Evolutionary conservation across 1,140 invertebrate species (phyloP).

Genomic region (Cotesia chilonis): DNA sequence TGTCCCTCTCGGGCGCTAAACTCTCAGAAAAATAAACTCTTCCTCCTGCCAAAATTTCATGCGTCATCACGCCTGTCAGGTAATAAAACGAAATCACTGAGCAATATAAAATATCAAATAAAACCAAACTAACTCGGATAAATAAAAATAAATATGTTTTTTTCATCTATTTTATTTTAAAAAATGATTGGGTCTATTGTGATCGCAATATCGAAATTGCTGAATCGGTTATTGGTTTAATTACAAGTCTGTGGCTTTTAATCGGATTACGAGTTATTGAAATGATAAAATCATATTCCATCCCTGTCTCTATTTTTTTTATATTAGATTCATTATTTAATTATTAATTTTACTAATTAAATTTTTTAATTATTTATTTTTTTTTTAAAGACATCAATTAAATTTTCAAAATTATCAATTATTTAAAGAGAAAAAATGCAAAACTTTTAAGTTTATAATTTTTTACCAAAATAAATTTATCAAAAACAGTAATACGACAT

Average conservation of each 20-base stretch:
- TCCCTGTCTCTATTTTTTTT: too few species aligned
- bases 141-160: background rate
- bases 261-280: background rate
- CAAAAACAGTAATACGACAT: too few species aligned
- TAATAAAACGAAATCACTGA: background rate
- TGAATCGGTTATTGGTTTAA: background rate
- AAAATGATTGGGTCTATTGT: background rate
- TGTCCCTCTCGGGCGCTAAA: background rate
- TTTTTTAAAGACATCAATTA: too few species aligned
- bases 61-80: conserved; percentile 8
- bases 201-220: background rate
- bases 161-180: background rate
- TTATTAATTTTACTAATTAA: too few species aligned
- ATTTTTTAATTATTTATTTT: too few species aligned
- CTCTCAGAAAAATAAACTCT: background rate
- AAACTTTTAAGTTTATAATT: too few species aligned
- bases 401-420: too few species aligned
- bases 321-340: too few species aligned
- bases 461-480: too few species aligned
- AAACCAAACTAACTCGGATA: background rate
- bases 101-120: background rate
- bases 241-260: background rate
- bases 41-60: conserved; percentile 9
- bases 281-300: background rate
- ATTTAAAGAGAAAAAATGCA: too few species aligned